Evolutionary conservation across 2,113 vertebrate genomes (phyloP), one percentile per base, ranked within the genome.

Genomic region (Holacanthus passer): DNA sequence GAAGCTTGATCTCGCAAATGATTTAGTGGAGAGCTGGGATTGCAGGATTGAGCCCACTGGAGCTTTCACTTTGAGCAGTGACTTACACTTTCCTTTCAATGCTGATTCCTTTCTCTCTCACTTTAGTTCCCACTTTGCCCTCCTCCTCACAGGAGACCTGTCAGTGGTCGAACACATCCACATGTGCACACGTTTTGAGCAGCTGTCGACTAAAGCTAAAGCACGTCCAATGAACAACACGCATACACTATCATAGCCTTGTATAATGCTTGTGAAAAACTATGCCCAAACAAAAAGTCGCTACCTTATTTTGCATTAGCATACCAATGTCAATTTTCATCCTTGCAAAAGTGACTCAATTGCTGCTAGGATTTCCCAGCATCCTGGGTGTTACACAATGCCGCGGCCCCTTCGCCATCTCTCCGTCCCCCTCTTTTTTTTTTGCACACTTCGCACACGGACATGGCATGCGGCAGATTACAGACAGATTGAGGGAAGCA

Each of bases 241-340:
- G 4, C 53, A 56, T n/a, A 31, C n/a, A 14, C 31, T 39, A 43
- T 66, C 56, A 47, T 55, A 50, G 63, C 55, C 17, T 31, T 13
- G 62, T 29, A 13, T 52, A 68, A 70, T 83, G 81, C 87, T 85
- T 84, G 76, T 73, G 75, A 39, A 81, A n/a, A 79, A 56, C 9
- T 20, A 41, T 43, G 53, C 83, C 73, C 66, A 87, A 85, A 83
- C 73, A 81, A 85, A 79, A 74, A 72, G 67, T 79, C 56, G 70
- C 72, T 77, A 80, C 77, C 80, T 75, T 79, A 73, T 48, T 82
- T 87, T 62, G 73, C 50, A 71, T 80, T 35, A 72, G 47, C 65
- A 11, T 77, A 68, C 64, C 73, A 27, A 66, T 81, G 77, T 88
- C 84, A 82, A 68, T 73, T 77, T 76, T 68, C 74, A 63, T 81